These are phyloP conservation scores for Diarsia rubi DNA, from an alignment of 2,888 invertebrate genomes.

Conservation along the genomic window DNA sequence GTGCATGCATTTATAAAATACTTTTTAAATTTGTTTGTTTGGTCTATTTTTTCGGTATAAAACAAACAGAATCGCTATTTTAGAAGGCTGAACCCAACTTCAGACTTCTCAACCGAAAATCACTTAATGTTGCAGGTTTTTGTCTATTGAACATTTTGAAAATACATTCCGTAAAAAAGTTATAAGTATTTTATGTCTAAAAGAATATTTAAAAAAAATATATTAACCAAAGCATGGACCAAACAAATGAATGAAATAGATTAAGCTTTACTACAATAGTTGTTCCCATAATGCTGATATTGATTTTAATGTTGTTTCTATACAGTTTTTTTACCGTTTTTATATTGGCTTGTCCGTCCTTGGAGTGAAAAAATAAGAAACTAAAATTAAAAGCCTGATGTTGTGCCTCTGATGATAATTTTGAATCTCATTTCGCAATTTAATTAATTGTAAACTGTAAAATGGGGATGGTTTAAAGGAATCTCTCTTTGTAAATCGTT, in stretches of 20 bases:
- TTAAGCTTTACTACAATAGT: slow-evolving; percentile 57
- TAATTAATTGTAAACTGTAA: slow-evolving; percentile 60
- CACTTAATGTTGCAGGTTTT: not conserved
- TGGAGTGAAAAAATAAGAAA: slow-evolving; percentile 76
- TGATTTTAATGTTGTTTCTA: slow-evolving; percentile 55
- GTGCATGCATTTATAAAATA: slow-evolving; percentile 64
- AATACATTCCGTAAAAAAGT: not conserved
- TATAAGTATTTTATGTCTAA: not conserved
- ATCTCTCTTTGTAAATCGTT: too few species aligned
- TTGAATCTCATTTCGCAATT: slow-evolving; percentile 79
- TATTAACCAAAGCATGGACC: slow-evolving; percentile 48
- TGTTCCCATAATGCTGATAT: slow-evolving; percentile 51
- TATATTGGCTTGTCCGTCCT: slow-evolving; percentile 86
- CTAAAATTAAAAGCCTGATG: slow-evolving; percentile 83
- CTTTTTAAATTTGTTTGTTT: slow-evolving; percentile 46
- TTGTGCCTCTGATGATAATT: slow-evolving; percentile 85
- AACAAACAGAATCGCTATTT: not conserved
- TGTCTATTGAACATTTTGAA: not conserved
- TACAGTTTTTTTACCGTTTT: slow-evolving; percentile 52
- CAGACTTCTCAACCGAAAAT: not conserved
- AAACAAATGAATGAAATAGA: slow-evolving; percentile 54
- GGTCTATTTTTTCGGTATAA: slow-evolving; percentile 52
- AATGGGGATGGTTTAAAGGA: slow-evolving; percentile 54
- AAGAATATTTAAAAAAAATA: not conserved
- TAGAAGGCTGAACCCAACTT: not conserved